Conservation (phyloP, 2,113 vertebrate species). For the Tapirus terrestris region DNA sequence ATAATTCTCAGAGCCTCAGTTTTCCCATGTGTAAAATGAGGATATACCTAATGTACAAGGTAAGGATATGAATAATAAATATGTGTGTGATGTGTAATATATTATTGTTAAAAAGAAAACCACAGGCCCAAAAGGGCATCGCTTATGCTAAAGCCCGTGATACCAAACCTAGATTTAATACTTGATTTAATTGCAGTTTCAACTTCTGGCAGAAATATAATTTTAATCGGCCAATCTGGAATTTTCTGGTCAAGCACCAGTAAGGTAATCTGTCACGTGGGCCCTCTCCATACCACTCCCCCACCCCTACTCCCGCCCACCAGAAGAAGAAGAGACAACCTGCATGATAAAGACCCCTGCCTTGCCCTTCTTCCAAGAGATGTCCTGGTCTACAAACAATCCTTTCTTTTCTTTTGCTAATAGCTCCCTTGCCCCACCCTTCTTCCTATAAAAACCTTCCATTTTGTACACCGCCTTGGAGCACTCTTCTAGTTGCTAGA, state of each 20-base stretch:
- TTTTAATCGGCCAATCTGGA: background rate
- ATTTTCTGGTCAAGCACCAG: background rate
- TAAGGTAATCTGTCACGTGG: background rate
- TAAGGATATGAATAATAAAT: slow-evolving; percentile 30
- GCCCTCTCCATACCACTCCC: background rate
- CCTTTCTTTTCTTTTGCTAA: background rate
- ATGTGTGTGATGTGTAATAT: background rate
- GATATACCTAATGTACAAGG: background rate
- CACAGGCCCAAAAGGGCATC: background rate
- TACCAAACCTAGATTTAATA: background rate
- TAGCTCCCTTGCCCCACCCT: background rate
- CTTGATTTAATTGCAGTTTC: background rate
- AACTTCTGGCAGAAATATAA: background rate
- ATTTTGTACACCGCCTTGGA: background rate
- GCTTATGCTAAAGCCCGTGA: background rate
- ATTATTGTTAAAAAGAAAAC: background rate
- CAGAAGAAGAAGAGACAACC: background rate
- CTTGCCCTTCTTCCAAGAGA: background rate
- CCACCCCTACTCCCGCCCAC: no score
- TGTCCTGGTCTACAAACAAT: background rate
- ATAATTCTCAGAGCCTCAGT: background rate
- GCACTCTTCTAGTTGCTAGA: background rate
- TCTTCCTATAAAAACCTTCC: background rate
- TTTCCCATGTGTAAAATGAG: background rate
- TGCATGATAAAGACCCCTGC: background rate